Evolutionary conservation across 2,888 invertebrate species (phyloP).

Genomic region (Onchidella celtica): DNA sequence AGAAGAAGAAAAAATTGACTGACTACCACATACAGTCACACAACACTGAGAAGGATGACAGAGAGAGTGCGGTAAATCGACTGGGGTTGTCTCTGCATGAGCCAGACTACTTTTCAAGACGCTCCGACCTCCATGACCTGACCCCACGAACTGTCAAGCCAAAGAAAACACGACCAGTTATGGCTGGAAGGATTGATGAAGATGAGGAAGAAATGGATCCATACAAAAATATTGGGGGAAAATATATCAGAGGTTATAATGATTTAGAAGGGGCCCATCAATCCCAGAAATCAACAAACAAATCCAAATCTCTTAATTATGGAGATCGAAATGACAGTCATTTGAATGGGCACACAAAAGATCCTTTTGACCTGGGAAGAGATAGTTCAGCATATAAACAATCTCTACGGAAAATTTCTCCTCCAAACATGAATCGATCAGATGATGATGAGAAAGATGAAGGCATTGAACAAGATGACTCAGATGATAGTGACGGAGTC

Average conservation of each 20-base stretch:
- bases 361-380: conserved; percentile 12
- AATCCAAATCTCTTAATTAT: not conserved
- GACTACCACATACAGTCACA: conserved; percentile 23
- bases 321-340: not conserved
- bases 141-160: conserved; percentile 7
- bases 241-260: not conserved
- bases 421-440: conserved; percentile 20
- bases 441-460: conserved; percentile 22
- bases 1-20: conserved; percentile 34
- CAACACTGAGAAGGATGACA: not conserved
- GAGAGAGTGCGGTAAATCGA: not conserved
- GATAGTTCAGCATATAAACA: conserved; percentile 8
- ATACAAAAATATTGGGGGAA: not conserved
- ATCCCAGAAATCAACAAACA: conserved; percentile 1
- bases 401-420: conserved; percentile 8
- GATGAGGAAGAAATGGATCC: conserved; percentile 2
- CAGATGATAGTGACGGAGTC: not conserved
- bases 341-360: not conserved
- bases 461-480: conserved; percentile 9
- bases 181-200: conserved; percentile 13
- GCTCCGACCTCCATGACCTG: not conserved
- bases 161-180: conserved; percentile 6
- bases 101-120: not conserved
- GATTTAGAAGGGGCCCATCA: not conserved
- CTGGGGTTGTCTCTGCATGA: not conserved